These are phyloP conservation scores for Microtus pennsylvanicus DNA, from an alignment of 2,113 vertebrate species.

Conservation along the genomic window DNA sequence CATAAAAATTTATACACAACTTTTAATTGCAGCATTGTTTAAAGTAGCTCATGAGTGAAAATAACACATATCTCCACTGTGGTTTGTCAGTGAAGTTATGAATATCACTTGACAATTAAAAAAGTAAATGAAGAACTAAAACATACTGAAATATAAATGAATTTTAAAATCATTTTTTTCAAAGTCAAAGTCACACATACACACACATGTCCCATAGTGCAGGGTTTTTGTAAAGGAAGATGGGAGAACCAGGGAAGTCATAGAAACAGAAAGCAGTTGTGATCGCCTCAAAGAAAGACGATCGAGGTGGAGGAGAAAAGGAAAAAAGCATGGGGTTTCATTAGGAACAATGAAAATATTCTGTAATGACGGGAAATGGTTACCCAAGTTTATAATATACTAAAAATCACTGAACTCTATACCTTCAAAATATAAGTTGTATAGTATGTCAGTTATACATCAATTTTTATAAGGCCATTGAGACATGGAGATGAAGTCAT, in stretches of 20 bases:
- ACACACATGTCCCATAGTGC: not conserved
- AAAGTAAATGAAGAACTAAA: not conserved
- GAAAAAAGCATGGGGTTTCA: not conserved
- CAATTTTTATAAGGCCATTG: not conserved
- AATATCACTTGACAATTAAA: not conserved
- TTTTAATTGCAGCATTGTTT: not conserved
- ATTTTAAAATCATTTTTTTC: conserved; percentile 25
- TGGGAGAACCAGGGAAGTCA: not conserved
- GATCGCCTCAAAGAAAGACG: not conserved
- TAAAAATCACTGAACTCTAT: not conserved
- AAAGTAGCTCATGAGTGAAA: not conserved
- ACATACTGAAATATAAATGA: not conserved
- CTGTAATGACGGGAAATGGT: not conserved
- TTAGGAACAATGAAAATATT: not conserved
- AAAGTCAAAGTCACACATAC: not conserved
- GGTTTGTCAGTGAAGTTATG: not conserved
- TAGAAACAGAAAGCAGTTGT: not conserved
- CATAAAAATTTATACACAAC: not conserved
- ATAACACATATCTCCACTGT: not conserved
- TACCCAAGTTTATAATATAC: not conserved
- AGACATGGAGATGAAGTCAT: not conserved
- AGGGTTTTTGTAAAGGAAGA: not conserved
- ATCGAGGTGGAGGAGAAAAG: not conserved
- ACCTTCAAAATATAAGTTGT: not conserved
- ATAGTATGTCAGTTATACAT: not conserved